A percentile compares a stretch with the other conserved stretches of the same genome.
Evolutionary conservation across 2,113 vertebrate species (phyloP).

Genomic region (Menidia beryllina): DNA sequence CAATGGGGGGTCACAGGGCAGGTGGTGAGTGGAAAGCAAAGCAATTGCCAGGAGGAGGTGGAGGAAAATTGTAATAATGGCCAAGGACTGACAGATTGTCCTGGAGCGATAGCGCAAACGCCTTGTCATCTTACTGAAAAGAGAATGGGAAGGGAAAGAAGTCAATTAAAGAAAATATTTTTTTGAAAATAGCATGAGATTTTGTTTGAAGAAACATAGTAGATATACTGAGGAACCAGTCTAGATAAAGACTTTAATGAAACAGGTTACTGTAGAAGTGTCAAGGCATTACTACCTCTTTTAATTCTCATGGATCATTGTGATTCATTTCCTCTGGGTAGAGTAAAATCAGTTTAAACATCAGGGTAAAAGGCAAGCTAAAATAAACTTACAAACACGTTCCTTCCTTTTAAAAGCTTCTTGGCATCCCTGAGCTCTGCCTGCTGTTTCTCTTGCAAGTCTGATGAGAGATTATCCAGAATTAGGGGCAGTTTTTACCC

Average conservation of each 20-base stretch:
- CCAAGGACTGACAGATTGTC: slow-evolving; percentile 76
- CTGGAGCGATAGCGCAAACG: slow-evolving; percentile 76
- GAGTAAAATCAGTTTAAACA: neutral
- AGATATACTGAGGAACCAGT: neutral
- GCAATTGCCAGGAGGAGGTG: slow-evolving; percentile 78
- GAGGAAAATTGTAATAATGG: slow-evolving; percentile 75
- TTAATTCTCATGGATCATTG: neutral
- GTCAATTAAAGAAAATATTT: neutral
- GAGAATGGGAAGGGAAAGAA: neutral
- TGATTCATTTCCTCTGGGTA: neutral
- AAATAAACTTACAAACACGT: slow-evolving; percentile 27
- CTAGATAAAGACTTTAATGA: neutral
- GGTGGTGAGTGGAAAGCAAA: slow-evolving; percentile 44
- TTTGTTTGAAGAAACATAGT: neutral
- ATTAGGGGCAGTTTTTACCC: slow-evolving; percentile 27
- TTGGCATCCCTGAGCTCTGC: neutral
- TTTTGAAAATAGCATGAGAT: neutral
- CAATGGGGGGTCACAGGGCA: slow-evolving; percentile 50
- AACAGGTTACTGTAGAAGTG: neutral
- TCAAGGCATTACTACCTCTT: neutral
- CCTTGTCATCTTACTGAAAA: slow-evolving; percentile 56
- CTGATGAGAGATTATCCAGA: slow-evolving; percentile 1
- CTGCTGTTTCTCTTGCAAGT: slow-evolving; percentile 8
- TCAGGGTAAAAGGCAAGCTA: neutral
- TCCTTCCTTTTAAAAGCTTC: slow-evolving; percentile 1